phyloP scores from a whole-genome alignment of 2,113 vertebrate species.

The Melanerpes aurifrons region DNA sequence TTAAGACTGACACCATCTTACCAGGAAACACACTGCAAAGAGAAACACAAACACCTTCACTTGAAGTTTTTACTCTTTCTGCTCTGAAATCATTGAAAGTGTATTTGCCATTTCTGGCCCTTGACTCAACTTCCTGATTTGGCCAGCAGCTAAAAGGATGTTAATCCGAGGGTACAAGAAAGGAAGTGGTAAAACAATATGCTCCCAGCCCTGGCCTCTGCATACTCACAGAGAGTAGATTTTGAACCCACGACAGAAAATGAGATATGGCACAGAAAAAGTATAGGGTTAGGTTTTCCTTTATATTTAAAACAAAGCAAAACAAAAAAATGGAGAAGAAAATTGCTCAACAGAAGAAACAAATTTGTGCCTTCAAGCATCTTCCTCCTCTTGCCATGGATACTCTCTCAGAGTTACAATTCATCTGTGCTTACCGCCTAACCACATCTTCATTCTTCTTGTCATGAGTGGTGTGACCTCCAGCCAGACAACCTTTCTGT shows the following conservation, averaged over 20 bases:
- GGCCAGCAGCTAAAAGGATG: not conserved
- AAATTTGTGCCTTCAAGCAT: not conserved
- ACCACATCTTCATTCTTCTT: not conserved
- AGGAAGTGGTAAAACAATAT: constrained; percentile 26
- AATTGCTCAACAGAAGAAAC: not conserved
- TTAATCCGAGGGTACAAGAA: not conserved
- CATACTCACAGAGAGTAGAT: not conserved
- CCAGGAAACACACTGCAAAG: not conserved
- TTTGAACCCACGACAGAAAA: not conserved
- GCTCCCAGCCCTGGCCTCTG: not conserved
- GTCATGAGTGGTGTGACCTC: not conserved
- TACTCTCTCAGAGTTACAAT: not conserved
- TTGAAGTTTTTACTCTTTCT: not conserved
- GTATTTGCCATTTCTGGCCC: not conserved
- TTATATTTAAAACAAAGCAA: not conserved
- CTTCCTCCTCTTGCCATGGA: not conserved
- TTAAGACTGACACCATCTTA: not conserved
- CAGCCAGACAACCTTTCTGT: rapidly evolving
- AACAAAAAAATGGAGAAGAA: not conserved
- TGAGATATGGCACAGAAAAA: not conserved
- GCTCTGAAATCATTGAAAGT: not conserved
- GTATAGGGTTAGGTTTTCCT: not conserved
- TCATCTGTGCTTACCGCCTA: not conserved
- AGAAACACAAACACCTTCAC: not conserved
- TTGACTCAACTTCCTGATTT: constrained; percentile 19